Conservation (phyloP, 2,888 invertebrate species). For the Barypeithes pellucidus region DNA sequence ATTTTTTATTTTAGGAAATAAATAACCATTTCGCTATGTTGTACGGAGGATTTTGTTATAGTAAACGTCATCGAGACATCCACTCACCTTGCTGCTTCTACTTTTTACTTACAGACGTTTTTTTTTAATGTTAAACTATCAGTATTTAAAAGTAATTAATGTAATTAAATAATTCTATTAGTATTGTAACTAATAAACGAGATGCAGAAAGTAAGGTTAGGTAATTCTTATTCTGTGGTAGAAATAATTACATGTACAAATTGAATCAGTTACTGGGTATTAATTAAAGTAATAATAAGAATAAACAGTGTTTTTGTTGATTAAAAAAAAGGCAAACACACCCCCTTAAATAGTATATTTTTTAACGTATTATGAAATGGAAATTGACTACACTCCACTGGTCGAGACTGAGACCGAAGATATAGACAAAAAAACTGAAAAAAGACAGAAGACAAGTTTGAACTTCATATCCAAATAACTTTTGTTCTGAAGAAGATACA, state of each 20-base stretch:
- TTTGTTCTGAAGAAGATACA: no score
- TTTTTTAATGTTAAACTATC: slow-evolving; percentile 18
- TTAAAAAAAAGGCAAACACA: no score
- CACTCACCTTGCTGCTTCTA: neutral
- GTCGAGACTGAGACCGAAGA: no score
- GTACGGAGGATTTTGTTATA: neutral
- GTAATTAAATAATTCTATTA: slow-evolving; percentile 2
- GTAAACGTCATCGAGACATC: neutral
- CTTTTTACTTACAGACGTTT: slow-evolving; percentile 1
- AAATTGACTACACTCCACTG: no score
- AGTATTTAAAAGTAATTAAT: slow-evolving; percentile 24
- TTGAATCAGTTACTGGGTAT: slow-evolving; percentile 17
- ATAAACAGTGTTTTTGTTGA: neutral
- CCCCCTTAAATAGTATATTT: no score
- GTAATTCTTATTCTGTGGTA: slow-evolving; percentile 35
- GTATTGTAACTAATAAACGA: slow-evolving; percentile 26
- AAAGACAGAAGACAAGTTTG: no score
- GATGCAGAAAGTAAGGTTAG: slow-evolving; percentile 36
- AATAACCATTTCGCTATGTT: neutral
- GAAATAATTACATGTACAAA: slow-evolving; percentile 40
- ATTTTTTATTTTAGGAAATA: slow-evolving; percentile 21
- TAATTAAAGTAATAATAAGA: slow-evolving; percentile 12
- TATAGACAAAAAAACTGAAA: no score
- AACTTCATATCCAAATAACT: no score
- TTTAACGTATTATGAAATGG: no score